These are phyloP conservation scores for Halichoeres trimaculatus DNA, from an alignment of 2,113 vertebrate species.

Conservation along the genomic window DNA sequence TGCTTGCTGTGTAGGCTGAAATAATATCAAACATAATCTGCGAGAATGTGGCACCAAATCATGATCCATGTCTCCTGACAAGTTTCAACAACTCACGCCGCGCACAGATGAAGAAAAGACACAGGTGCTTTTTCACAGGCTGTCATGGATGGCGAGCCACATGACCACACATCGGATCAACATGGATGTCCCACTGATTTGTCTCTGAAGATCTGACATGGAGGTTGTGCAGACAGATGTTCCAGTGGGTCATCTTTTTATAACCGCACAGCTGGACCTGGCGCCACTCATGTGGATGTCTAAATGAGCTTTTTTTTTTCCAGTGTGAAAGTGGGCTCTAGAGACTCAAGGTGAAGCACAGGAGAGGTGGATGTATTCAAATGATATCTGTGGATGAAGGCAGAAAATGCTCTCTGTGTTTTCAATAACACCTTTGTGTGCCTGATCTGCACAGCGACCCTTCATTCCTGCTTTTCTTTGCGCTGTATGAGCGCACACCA, in stretches of 20 bases:
- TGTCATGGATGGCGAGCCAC: neutral
- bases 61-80: neutral
- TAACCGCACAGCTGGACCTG: neutral
- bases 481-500: neutral
- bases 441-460: neutral
- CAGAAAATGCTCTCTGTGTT: constrained; percentile 25
- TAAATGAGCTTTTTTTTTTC: constrained; percentile 11
- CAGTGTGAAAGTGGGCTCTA: neutral
- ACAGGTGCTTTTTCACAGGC: neutral
- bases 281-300: neutral
- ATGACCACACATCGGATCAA: neutral
- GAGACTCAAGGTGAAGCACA: neutral
- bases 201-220: neutral
- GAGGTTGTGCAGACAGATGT: neutral
- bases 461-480: neutral
- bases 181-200: constrained; percentile 1
- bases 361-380: constrained; percentile 43
- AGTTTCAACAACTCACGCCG: neutral
- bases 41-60: neutral
- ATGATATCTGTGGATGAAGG: constrained; percentile 32
- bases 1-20: too few relatives aligned
- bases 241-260: neutral
- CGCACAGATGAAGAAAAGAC: neutral
- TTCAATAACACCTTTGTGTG: neutral
- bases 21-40: too few relatives aligned